These are phyloP conservation scores for Amphiduros pacificus DNA, from an alignment of 2,888 invertebrate species.

Conservation along the genomic window DNA sequence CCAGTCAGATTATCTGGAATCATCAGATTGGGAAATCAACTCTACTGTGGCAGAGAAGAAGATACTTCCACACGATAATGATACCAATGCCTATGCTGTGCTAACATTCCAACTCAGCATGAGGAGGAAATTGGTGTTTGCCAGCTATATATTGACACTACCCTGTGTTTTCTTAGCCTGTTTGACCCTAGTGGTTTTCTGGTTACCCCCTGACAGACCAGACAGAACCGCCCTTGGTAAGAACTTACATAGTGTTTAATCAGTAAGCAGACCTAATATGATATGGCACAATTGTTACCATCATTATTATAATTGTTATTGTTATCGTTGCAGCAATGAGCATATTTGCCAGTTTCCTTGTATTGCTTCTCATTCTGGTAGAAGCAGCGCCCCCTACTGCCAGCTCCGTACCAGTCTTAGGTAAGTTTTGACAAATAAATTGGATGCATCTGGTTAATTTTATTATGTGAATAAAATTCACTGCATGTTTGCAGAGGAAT, in stretches of 20 bases:
- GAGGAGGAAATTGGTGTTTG: constrained; percentile 25
- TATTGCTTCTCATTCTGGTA: constrained; percentile 22
- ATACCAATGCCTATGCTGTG: constrained; percentile 15
- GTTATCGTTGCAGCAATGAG: constrained; percentile 20
- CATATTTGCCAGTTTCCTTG: constrained; percentile 19
- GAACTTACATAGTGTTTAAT: not conserved
- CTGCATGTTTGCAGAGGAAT: too few species aligned
- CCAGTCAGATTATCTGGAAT: constrained; percentile 24
- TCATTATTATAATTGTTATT: not conserved
- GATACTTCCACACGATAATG: constrained; percentile 11
- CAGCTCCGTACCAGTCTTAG: constrained; percentile 20
- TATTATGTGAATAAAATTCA: too few species aligned
- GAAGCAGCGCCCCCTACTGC: constrained; percentile 23
- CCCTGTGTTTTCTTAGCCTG: constrained; percentile 26
- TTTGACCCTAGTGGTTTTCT: constrained; percentile 23
- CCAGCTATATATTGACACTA: constrained; percentile 23
- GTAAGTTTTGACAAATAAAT: too few species aligned
- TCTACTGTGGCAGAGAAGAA: constrained; percentile 3
- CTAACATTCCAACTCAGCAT: constrained; percentile 18
- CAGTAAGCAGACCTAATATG: not conserved
- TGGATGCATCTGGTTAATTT: too few species aligned
- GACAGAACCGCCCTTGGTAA: constrained; percentile 23
- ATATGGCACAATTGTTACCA: not conserved
- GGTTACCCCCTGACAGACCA: constrained; percentile 25
- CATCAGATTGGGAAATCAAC: constrained; percentile 20